Conservation (phyloP, 1,140 invertebrate genomes). For the Leptopilina boulardi region DNA sequence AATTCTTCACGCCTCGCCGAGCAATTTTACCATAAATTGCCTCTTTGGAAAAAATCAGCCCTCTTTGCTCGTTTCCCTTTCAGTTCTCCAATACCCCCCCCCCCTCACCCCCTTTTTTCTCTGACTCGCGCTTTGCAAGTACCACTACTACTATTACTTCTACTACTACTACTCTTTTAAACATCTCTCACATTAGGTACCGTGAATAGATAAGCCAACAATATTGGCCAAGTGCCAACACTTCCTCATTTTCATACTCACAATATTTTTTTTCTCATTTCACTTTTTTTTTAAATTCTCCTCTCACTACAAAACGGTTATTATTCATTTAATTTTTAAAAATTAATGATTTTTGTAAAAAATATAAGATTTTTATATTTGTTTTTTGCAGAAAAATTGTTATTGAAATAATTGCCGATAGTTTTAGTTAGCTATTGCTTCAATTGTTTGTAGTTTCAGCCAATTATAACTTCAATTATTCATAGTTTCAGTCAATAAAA, state of each 20-base stretch:
- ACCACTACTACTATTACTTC: too few species aligned
- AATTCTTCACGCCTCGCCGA: constrained; percentile 70
- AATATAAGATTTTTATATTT: too few species aligned
- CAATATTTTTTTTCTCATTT: not conserved
- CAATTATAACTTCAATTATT: too few species aligned
- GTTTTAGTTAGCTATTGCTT: too few species aligned
- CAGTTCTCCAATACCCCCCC: not conserved
- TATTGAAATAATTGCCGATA: too few species aligned
- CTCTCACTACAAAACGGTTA: too few species aligned
- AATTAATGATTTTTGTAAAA: too few species aligned
- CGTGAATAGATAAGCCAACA: constrained; percentile 17
- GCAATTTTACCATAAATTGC: constrained; percentile 69
- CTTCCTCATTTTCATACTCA: not conserved
- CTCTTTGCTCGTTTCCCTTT: constrained; percentile 28
- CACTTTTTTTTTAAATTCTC: not conserved
- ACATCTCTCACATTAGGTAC: constrained; percentile 58
- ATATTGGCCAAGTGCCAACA: constrained; percentile 19
- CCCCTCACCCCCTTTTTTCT: not conserved
- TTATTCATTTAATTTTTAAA: too few species aligned
- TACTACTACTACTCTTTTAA: too few species aligned
- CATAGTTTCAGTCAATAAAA: too few species aligned
- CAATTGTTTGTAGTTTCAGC: too few species aligned
- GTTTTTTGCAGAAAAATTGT: too few species aligned
- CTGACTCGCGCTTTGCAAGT: constrained; percentile 37
- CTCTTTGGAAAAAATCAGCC: constrained; percentile 61